Percentiles rank a stretch among this genome's conserved stretches.
Conservation (phyloP, 2,888 invertebrate genomes). For the Neuroscelio doddi region DNA sequence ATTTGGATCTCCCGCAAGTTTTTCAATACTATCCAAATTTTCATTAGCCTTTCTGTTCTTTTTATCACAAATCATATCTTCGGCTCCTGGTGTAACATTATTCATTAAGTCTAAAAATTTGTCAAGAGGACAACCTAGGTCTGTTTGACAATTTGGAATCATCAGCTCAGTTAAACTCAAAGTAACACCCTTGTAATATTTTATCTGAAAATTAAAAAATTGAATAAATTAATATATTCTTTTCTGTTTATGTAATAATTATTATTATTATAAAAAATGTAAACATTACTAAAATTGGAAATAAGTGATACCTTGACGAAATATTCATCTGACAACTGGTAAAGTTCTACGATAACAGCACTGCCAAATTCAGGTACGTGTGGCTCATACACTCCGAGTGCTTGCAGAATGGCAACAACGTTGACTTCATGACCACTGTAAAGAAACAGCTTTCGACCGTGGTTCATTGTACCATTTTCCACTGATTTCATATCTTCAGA, state of each 20-base stretch:
- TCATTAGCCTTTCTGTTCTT: background rate
- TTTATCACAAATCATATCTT: slow-evolving; percentile 56
- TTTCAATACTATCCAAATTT: slow-evolving; percentile 7
- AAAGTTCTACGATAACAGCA: slow-evolving; percentile 61
- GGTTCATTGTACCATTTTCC: slow-evolving; percentile 56
- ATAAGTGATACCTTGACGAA: slow-evolving; percentile 57
- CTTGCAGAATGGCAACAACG: slow-evolving; percentile 58
- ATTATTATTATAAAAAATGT: too few relatives aligned
- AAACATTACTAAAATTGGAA: background rate
- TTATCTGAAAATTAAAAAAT: slow-evolving; percentile 16
- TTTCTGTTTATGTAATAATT: too few relatives aligned
- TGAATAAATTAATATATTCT: too few relatives aligned
- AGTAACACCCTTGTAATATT: slow-evolving; percentile 63
- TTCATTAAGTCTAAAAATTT: slow-evolving; percentile 72
- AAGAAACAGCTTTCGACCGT: slow-evolving; percentile 63
- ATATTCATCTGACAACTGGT: slow-evolving; percentile 47
- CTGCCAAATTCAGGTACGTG: slow-evolving; percentile 60
- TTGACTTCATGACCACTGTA: slow-evolving; percentile 64
- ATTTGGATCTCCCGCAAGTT: slow-evolving; percentile 1
- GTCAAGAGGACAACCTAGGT: slow-evolving; percentile 74
- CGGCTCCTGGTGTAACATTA: slow-evolving; percentile 72
- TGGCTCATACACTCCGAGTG: slow-evolving; percentile 57
- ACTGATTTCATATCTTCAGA: slow-evolving; percentile 48
- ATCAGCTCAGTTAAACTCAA: slow-evolving; percentile 67
- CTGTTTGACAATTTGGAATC: slow-evolving; percentile 73